phyloP scores from a whole-genome alignment of 2,797 vertebrate genomes.

The Urosaurus nigricauda region DNA sequence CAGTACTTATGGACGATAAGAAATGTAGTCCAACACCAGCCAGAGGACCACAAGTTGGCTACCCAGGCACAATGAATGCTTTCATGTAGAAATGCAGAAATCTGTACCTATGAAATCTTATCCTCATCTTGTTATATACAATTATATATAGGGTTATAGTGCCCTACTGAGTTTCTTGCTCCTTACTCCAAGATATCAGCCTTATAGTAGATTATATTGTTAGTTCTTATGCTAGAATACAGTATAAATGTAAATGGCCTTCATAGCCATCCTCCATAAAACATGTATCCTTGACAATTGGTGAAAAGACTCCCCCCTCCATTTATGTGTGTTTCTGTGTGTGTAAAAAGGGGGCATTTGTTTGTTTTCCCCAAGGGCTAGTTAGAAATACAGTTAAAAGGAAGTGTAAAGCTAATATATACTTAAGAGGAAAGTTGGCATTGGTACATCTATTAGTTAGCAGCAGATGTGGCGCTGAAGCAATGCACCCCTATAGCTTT shows the following conservation, averaged over 20 bases:
- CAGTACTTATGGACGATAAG: not conserved
- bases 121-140: not conserved
- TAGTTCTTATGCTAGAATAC: not conserved
- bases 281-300: not conserved
- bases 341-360: not conserved
- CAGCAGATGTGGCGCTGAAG: slow-evolving; percentile 65
- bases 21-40: not conserved
- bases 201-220: not conserved
- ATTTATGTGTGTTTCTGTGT: not conserved
- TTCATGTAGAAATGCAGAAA: not conserved
- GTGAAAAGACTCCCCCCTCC: not conserved
- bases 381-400: slow-evolving; percentile 56
- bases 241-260: not conserved
- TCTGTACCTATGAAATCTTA: not conserved
- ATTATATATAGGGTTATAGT: not conserved
- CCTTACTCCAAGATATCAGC: not conserved
- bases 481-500: slow-evolving; percentile 49
- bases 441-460: slow-evolving; percentile 42
- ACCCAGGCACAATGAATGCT: not conserved
- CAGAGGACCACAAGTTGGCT: not conserved
- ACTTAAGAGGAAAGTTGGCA: slow-evolving; percentile 63
- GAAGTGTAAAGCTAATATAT: slow-evolving; percentile 59
- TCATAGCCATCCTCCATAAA: not conserved
- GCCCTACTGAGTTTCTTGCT: not conserved
- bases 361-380: slow-evolving; percentile 31